Evolutionary conservation across 2,797 vertebrate species (phyloP).

Genomic region (Fistularia commersonii): DNA sequence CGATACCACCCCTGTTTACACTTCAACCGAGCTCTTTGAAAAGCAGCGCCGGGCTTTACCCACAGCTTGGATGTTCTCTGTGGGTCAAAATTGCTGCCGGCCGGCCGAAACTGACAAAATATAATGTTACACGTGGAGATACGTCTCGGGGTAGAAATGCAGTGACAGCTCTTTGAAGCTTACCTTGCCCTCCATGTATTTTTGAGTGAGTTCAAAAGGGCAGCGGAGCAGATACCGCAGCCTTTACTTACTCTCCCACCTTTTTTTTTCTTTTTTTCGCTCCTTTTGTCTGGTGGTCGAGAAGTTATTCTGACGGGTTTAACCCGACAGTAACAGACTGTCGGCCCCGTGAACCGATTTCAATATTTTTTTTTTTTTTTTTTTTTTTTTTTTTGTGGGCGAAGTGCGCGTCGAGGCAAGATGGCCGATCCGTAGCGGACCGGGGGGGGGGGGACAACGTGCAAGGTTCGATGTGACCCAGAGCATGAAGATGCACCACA

Average conservation of each 20-base stretch:
- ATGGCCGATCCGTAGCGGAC: too few relatives aligned
- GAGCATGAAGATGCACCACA: too few relatives aligned
- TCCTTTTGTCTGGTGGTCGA: constrained; percentile 23
- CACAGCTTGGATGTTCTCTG: constrained; percentile 28
- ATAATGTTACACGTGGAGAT: constrained; percentile 27
- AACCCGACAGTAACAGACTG: too few relatives aligned
- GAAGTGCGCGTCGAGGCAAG: too few relatives aligned
- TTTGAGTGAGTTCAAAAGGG: constrained; percentile 56
- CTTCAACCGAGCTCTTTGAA: constrained; percentile 25
- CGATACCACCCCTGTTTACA: constrained; percentile 34
- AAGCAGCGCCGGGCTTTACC: constrained; percentile 24
- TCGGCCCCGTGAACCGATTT: too few relatives aligned
- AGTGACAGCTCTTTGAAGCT: constrained; percentile 55
- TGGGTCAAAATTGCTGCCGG: constrained; percentile 28
- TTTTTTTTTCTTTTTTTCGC: constrained; percentile 33
- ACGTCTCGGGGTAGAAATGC: constrained; percentile 10
- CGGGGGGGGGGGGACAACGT: too few relatives aligned
- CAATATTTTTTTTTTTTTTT: too few relatives aligned
- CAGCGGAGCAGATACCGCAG: constrained; percentile 50
- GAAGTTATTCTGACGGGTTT: too few relatives aligned
- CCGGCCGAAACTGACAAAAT: constrained; percentile 32
- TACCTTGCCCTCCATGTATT: constrained; percentile 38
- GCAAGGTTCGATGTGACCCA: too few relatives aligned
- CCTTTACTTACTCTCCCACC: constrained; percentile 27
- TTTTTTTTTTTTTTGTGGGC: too few relatives aligned